phyloP scores from a whole-genome alignment of 2,888 invertebrate species.

The Tetramorium bicarinatum region DNA sequence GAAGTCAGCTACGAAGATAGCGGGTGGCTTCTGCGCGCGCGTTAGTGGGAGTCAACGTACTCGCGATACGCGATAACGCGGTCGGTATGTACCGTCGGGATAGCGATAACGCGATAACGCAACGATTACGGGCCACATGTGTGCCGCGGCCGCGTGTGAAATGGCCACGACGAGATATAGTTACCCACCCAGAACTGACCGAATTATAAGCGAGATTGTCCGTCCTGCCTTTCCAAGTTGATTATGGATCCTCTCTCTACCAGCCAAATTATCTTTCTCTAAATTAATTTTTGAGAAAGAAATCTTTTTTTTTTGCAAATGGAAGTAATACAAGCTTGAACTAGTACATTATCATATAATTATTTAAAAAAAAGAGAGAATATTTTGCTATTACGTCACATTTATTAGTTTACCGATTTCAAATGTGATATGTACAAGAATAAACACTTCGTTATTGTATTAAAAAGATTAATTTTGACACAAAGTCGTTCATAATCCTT shows the following conservation, averaged over 20 bases:
- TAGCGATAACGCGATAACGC: constrained; percentile 58
- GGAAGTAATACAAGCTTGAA: background rate
- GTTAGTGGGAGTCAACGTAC: constrained; percentile 60
- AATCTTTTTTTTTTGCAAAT: background rate
- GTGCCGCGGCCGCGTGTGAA: constrained; percentile 12
- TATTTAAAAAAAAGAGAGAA: too few relatives aligned
- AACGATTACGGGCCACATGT: constrained; percentile 43
- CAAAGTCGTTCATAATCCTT: background rate
- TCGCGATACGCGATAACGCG: constrained; percentile 51
- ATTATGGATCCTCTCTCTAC: background rate
- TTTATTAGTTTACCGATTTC: background rate
- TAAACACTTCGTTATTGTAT: background rate
- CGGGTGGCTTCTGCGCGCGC: constrained; percentile 25
- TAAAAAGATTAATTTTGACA: constrained; percentile 20
- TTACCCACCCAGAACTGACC: constrained; percentile 16
- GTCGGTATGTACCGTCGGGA: constrained; percentile 30
- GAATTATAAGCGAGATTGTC: constrained; percentile 23
- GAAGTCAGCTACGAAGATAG: constrained; percentile 40
- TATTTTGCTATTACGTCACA: background rate
- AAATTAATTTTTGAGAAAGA: background rate
- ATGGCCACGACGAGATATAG: constrained; percentile 6
- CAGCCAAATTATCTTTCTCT: background rate
- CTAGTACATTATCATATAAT: too few relatives aligned
- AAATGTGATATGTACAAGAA: background rate
- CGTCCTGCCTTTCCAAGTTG: background rate